These are phyloP conservation scores for Scalopus aquaticus DNA, from an alignment of 2,113 vertebrate species.

Conservation along the genomic window DNA sequence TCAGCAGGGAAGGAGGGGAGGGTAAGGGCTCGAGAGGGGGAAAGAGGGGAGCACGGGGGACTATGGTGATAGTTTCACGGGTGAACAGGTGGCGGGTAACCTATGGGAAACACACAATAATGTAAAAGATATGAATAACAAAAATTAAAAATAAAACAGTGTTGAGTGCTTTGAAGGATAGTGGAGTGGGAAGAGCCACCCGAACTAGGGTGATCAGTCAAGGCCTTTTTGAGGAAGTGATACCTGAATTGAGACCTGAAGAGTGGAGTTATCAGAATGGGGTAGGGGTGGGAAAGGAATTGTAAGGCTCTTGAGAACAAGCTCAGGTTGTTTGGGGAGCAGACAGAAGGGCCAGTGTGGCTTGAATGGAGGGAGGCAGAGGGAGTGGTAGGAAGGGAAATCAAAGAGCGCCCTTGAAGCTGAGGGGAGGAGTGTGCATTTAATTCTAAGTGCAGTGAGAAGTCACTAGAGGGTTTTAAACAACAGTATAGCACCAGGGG, in stretches of 20 bases:
- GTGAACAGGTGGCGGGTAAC: no score
- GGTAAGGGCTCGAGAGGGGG: no score
- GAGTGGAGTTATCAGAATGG: neutral
- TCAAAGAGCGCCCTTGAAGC: slow-evolving; percentile 37
- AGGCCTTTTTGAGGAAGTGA: neutral
- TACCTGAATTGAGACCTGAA: neutral
- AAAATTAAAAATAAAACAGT: no score
- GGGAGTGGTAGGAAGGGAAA: slow-evolving; percentile 18
- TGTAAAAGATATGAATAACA: no score
- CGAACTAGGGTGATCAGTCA: neutral
- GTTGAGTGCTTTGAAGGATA: neutral
- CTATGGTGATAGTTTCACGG: no score
- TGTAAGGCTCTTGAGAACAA: slow-evolving; percentile 28
- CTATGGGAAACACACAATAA: no score
- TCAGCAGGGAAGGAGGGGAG: no score
- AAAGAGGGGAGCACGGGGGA: no score
- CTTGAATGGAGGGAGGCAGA: neutral
- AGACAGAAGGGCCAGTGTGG: slow-evolving; percentile 64
- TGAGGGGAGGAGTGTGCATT: neutral
- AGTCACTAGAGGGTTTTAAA: neutral
- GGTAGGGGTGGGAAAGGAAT: neutral
- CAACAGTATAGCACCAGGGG: neutral
- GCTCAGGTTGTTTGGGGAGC: slow-evolving; percentile 1
- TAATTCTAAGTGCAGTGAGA: neutral
- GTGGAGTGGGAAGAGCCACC: neutral